These are phyloP conservation scores for Meandrusa payeni DNA, from an alignment of 2,888 invertebrate genomes.

Conservation along the genomic window DNA sequence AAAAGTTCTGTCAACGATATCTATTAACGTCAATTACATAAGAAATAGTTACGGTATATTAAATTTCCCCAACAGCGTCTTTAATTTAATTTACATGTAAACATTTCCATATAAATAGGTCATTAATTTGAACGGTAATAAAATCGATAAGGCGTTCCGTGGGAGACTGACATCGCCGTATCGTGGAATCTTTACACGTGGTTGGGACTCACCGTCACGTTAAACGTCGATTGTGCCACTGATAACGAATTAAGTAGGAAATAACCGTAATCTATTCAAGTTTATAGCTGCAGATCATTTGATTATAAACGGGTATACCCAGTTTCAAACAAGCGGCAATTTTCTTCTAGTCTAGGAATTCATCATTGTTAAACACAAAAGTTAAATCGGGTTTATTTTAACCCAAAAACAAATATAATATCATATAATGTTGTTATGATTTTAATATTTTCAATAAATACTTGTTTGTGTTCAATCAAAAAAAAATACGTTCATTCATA, in stretches of 20 bases:
- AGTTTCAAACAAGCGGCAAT: too few species aligned
- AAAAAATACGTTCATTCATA: too few species aligned
- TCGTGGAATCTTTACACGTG: constrained; percentile 22
- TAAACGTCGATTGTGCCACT: constrained; percentile 27
- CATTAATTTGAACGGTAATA: constrained; percentile 11
- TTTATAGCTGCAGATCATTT: constrained; percentile 25
- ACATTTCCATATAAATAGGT: constrained; percentile 12
- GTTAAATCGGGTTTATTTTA: too few species aligned
- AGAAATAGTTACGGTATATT: too few species aligned
- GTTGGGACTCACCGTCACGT: constrained; percentile 18
- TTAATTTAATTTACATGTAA: constrained; percentile 7
- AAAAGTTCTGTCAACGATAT: too few species aligned
- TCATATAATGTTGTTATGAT: too few species aligned
- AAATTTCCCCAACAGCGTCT: not conserved
- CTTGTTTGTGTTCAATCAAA: too few species aligned
- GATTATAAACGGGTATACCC: constrained; percentile 3
- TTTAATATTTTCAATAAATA: too few species aligned
- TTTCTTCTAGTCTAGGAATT: too few species aligned
- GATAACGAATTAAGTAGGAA: constrained; percentile 27
- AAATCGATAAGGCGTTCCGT: constrained; percentile 9
- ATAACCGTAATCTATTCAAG: constrained; percentile 30
- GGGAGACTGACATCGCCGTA: constrained; percentile 7
- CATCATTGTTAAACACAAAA: too few species aligned
- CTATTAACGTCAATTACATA: too few species aligned
- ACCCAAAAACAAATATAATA: too few species aligned